Evolutionary conservation across 1,140 invertebrate genomes (phyloP), one percentile per base, ranked within the genome.

Genomic region (Lepidurus apus): DNA sequence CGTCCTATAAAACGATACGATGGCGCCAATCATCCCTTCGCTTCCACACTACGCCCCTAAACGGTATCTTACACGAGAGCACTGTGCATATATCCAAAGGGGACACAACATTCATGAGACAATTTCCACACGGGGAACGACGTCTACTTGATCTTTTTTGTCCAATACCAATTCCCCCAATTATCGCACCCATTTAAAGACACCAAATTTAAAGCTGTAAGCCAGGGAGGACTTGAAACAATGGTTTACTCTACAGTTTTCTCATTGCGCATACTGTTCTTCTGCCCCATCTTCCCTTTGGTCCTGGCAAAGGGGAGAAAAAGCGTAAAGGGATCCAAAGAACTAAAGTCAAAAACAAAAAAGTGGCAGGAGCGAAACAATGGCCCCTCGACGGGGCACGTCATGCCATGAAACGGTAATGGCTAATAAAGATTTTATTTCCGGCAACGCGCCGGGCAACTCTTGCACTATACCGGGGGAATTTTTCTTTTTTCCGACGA

Each of bases 401-500:
- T 65, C 53, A 26, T 77, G 75, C 43, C 75, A 77, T 77, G 47
- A 77, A 77, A 77, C 75, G 43, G 75, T 77, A 77, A 77, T 77
- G 75, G 75, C 75, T 47, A 77, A 77, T 77, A 77, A 77, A 77
- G 75, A 77, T 77, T 77, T 77, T 77, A 77, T 77, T 77, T 47
- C 24, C 75, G 75, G 75, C 42, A 43, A 24, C 43, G 47, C 75
- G 43, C 75, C 21, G 75, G 43, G 42, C 75, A 45, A 65, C 53
- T 65, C 53, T 65, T 65, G 53, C 13, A 65, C 17, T 65, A 65
- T 65, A 65, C 53, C 53, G 21, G 53, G 13, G 53, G 53, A 21
- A 65, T 11, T n/a, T n/a, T 65, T 65, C 0, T n/a, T n/a, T 65
- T 65, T 65, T n/a, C 21, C 53, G 53, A 65, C n/a, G 53, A 65